Percentiles rank a stretch among this genome's conserved stretches.
phyloP scores from a whole-genome alignment of 2,797 vertebrate species.

The Oryzias dopingdopingensis region DNA sequence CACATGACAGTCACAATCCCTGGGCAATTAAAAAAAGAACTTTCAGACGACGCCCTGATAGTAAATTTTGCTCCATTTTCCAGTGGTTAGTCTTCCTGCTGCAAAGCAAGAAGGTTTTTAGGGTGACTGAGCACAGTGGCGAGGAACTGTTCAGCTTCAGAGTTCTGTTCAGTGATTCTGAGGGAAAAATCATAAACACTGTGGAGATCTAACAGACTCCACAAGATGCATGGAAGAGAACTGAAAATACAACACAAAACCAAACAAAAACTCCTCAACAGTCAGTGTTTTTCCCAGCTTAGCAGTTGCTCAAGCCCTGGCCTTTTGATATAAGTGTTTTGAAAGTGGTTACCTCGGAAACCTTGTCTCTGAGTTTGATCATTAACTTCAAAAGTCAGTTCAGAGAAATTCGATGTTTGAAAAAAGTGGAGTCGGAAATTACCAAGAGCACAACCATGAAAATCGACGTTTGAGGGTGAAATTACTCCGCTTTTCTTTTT shows the following conservation, averaged over 20 bases:
- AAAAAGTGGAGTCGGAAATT: slow-evolving; percentile 16
- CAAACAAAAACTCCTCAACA: background rate
- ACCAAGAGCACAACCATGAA: background rate
- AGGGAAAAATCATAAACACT: background rate
- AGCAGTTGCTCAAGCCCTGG: slow-evolving; percentile 34
- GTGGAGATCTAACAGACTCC: background rate
- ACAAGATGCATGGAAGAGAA: background rate
- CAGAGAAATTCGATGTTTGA: slow-evolving; percentile 41
- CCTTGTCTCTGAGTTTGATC: slow-evolving; percentile 62
- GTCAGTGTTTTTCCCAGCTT: slow-evolving; percentile 18
- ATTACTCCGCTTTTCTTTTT: too few relatives aligned
- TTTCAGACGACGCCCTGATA: too few relatives aligned
- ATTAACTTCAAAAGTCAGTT: slow-evolving; percentile 67
- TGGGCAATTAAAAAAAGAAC: too few relatives aligned
- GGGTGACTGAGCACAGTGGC: slow-evolving; percentile 43
- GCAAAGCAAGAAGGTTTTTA: slow-evolving; percentile 10
- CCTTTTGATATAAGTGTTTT: slow-evolving; percentile 53
- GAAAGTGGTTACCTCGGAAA: slow-evolving; percentile 58
- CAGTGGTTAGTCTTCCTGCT: too few relatives aligned
- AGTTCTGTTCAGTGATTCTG: slow-evolving; percentile 10
- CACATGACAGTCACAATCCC: too few relatives aligned
- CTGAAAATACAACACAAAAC: background rate
- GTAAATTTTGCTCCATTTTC: too few relatives aligned
- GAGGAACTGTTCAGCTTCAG: slow-evolving; percentile 60
- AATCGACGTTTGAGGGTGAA: too few relatives aligned